Base-by-base conservation (phyloP, 2,797 vertebrate genomes). In the Sebastes oblongus region DNA sequence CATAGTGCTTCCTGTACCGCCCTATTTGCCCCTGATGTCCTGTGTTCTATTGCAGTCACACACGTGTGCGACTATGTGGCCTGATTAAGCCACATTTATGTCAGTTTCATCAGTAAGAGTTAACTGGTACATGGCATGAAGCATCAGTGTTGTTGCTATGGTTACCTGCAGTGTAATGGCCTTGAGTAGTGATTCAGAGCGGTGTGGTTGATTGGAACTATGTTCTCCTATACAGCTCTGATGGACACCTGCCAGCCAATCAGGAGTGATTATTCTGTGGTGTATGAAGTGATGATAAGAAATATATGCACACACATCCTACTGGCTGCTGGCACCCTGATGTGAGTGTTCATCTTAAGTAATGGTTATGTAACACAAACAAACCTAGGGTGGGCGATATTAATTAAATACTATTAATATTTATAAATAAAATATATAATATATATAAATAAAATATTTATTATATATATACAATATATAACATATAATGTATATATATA, bases 81-180 rank as follows among this genome's bases (percentile, higher is more conserved):
- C 64, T 36, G 8, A 54, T 56, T 30, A 55, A 55, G 46, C 12
- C 9, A 11, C 5, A 3, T 50, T n/a, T 20, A 39, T 13, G 9
- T 50, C 13, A 25, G 66, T 29, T 61, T 6, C 12, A 75, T 52
- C 3, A 29, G 7, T 30, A 14, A 29, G 6, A 36, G 29, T 27
- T 22, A 50, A 72, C 42, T 8, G 30, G 25, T 32, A 24, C 72
- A 61, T 29, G 42, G 25, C 20, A 12, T 56, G 27, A 83, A 75
- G 56, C 66, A 58, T 68, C n/a, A 27, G 13, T 60, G 27, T 20
- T 70, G 82, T 85, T 83, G 39, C 82, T 29, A 74, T 74, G 69
- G 75, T 56, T 81, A 76, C 75, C 39, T 25, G 13, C 72, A 52
- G 25, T 42, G 20, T 69, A n/a, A 66, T 66, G 46, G 30, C 36